These are phyloP conservation scores for honey bee (Apis mellifera) DNA, from an alignment of 1,140 invertebrate species.

Conservation along the genomic window DNA sequence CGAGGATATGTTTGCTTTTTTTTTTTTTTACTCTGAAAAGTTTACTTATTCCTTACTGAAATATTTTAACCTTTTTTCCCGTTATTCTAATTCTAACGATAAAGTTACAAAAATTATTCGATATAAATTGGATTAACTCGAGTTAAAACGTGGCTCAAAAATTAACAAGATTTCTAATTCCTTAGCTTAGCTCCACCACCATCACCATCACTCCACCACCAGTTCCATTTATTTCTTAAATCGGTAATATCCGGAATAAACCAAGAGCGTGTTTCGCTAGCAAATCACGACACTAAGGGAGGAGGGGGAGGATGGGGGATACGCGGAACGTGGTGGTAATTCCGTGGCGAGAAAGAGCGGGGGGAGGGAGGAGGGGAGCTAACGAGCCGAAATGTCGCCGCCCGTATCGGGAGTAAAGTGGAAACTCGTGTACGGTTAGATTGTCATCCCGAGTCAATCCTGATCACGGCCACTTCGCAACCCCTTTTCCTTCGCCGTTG, in stretches of 20 bases:
- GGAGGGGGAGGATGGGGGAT: not conserved
- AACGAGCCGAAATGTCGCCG: constrained; percentile 52
- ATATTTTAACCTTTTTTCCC: too few relatives aligned
- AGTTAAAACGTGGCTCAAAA: too few relatives aligned
- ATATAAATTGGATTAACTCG: too few relatives aligned
- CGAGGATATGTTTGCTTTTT: too few relatives aligned
- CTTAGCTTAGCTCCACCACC: too few relatives aligned
- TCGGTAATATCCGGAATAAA: constrained; percentile 4
- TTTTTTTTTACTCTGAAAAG: too few relatives aligned
- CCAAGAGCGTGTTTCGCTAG: not conserved
- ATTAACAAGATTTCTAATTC: too few relatives aligned
- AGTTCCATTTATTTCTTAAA: not conserved
- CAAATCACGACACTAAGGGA: constrained; percentile 9
- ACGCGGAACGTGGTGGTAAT: not conserved
- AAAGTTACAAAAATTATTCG: too few relatives aligned
- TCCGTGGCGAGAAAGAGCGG: not conserved
- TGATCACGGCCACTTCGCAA: constrained; percentile 72
- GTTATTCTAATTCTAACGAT: too few relatives aligned
- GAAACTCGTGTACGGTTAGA: constrained; percentile 80
- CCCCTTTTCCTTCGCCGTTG: constrained; percentile 39
- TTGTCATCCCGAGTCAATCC: constrained; percentile 81
- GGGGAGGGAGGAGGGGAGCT: not conserved
- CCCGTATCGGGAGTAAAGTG: constrained; percentile 71
- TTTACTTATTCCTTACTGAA: too few relatives aligned
- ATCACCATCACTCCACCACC: too few relatives aligned